Conservation (phyloP, 2,888 invertebrate genomes). For the Thelaira solivaga region DNA sequence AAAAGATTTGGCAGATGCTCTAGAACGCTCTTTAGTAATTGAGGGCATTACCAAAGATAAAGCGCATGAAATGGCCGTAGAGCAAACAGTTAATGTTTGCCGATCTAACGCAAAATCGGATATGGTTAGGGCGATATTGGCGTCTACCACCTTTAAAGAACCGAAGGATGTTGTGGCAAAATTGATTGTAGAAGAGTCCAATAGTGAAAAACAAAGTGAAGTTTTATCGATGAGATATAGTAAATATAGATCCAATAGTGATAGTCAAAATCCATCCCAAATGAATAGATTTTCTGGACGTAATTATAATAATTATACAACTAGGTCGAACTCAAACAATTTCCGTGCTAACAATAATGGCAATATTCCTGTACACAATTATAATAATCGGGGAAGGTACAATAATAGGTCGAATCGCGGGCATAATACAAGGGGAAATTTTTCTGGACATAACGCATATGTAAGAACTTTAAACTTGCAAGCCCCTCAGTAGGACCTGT, state of each 20-base stretch:
- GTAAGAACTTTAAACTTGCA: slow-evolving; percentile 34
- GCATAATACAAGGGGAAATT: background rate
- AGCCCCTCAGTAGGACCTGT: slow-evolving; percentile 34
- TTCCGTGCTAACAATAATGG: background rate
- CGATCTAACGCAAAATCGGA: no score
- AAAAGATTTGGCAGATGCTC: background rate
- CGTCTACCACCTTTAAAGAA: background rate
- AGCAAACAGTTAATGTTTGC: no score
- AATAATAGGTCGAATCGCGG: background rate
- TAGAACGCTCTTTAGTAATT: background rate
- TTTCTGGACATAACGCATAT: background rate
- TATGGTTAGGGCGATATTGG: background rate
- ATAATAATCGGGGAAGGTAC: background rate
- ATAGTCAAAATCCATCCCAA: no score
- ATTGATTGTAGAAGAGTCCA: background rate
- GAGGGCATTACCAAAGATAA: background rate
- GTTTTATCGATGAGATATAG: background rate
- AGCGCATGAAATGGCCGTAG: background rate
- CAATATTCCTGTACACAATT: background rate
- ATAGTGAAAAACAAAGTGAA: background rate
- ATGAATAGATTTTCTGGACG: no score
- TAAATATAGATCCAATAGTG: background rate
- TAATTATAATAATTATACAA: background rate
- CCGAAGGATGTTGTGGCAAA: background rate
- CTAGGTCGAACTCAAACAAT: background rate